Conservation (phyloP, 2,113 vertebrate species). For the Poeciliopsis retropinna region DNA sequence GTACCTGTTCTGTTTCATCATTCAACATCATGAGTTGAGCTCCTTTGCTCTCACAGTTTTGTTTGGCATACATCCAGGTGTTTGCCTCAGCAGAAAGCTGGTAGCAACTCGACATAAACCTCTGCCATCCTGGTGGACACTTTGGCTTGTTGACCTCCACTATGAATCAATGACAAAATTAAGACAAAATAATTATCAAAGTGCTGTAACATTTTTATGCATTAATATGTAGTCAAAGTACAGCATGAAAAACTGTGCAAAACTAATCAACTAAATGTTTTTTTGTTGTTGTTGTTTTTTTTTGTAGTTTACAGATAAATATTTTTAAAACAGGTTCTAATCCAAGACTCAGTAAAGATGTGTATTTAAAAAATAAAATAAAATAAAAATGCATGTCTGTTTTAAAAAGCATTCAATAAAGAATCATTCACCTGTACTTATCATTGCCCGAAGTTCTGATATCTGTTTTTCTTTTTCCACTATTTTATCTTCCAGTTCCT, state of each 20-base stretch:
- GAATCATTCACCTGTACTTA: background rate
- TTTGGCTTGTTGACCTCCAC: fast-evolving
- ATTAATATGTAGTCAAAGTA: no score
- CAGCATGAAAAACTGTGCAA: no score
- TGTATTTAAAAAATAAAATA: no score
- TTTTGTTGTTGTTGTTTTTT: no score
- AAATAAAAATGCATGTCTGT: background rate
- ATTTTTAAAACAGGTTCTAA: background rate
- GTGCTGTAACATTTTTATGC: background rate
- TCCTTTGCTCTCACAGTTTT: constrained; percentile 1
- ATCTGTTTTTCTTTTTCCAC: background rate
- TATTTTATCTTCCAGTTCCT: background rate
- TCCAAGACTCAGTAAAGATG: background rate
- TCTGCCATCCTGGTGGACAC: background rate
- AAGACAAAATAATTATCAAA: background rate
- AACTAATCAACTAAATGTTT: no score
- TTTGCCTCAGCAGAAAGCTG: background rate
- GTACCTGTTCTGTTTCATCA: background rate
- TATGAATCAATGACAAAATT: background rate
- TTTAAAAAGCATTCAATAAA: background rate
- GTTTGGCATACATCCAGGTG: background rate
- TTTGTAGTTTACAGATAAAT: no score
- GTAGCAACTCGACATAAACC: constrained; percentile 17
- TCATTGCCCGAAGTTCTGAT: background rate
- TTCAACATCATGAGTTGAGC: constrained; percentile 26